Conservation (phyloP, 2,888 invertebrate genomes). For the Anarsia innoxiella region DNA sequence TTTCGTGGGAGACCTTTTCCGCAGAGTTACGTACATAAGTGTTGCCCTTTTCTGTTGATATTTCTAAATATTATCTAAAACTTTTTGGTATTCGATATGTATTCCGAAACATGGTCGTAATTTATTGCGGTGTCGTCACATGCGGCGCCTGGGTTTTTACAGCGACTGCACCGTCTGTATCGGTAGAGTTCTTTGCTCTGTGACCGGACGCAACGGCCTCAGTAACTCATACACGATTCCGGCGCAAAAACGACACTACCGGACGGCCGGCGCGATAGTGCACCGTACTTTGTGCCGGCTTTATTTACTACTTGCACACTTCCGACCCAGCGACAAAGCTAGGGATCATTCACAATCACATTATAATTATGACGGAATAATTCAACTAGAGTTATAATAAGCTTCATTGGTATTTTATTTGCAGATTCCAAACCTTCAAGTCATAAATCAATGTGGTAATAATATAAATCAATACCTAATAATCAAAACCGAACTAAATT, state of each 20-base stretch:
- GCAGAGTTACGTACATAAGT: background rate
- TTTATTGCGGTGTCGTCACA: conserved; percentile 1
- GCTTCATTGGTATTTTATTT: no score
- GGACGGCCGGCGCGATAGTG: conserved; percentile 45
- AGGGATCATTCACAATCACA: no score
- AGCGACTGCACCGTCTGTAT: conserved; percentile 1
- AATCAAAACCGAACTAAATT: no score
- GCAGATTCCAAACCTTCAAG: no score
- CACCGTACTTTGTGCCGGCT: conserved; percentile 35
- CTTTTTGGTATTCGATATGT: background rate
- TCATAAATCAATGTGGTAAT: no score
- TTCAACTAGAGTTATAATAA: no score
- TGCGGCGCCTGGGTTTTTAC: conserved; percentile 5
- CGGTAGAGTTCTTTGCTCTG: conserved; percentile 6
- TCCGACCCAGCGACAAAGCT: no score
- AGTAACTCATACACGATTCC: conserved; percentile 65
- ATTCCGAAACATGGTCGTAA: background rate
- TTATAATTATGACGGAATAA: no score
- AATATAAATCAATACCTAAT: no score
- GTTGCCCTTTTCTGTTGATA: conserved; percentile 1
- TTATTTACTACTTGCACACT: conserved; percentile 44
- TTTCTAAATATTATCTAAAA: background rate
- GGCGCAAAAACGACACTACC: conserved; percentile 57
- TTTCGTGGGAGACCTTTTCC: background rate
- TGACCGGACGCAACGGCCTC: conserved; percentile 44